phyloP scores from a whole-genome alignment of 2,113 vertebrate species.

The Sprattus sprattus region DNA sequence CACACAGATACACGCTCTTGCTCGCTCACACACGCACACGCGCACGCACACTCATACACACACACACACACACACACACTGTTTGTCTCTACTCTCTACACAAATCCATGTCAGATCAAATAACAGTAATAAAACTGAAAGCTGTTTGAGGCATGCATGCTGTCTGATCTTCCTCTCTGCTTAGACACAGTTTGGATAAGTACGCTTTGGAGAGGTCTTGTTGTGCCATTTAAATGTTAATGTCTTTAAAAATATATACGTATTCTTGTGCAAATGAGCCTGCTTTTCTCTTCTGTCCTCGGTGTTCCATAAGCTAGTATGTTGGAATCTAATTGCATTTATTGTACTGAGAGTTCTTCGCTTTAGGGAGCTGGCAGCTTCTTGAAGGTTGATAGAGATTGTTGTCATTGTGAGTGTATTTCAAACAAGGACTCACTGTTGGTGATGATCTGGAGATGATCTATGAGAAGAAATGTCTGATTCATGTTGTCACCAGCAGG shows the following conservation, averaged over 20 bases:
- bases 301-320: conserved; percentile 59
- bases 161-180: conserved; percentile 66
- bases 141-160: conserved; percentile 26
- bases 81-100: conserved; percentile 35
- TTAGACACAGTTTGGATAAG: conserved; percentile 63
- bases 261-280: conserved; percentile 76
- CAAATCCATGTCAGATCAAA: conserved; percentile 53
- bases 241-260: conserved; percentile 69
- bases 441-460: background rate
- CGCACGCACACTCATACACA: conserved; percentile 25
- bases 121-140: conserved; percentile 23
- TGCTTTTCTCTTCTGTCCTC: conserved; percentile 55
- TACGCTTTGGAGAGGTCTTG: conserved; percentile 67
- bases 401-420: background rate
- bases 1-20: background rate
- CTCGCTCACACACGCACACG: background rate
- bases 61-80: background rate
- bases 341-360: conserved; percentile 57
- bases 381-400: background rate
- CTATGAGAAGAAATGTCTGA: background rate
- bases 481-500: background rate
- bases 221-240: conserved; percentile 77
- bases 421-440: background rate
- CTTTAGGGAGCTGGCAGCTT: background rate
- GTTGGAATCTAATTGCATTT: conserved; percentile 73